A percentile compares a stretch with the other conserved stretches of the same genome.
phyloP scores from a whole-genome alignment of 2,797 vertebrate genomes.

The Cirrhinus molitorella region DNA sequence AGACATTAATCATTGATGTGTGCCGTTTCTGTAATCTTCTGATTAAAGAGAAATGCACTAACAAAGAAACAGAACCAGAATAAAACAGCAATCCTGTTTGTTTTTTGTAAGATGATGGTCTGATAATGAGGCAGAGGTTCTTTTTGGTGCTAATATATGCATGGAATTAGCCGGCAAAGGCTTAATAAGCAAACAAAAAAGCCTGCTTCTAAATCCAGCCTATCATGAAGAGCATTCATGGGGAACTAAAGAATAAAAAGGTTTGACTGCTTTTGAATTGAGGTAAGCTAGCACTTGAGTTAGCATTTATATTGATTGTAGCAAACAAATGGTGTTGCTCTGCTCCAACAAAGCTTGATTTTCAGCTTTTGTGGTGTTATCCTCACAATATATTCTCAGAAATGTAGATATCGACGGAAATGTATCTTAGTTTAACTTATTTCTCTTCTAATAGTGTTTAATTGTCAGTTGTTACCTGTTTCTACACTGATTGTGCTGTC shows the following conservation, averaged over 20 bases:
- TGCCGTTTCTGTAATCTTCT: constrained; percentile 51
- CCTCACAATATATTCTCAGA: not conserved
- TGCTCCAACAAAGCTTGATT: not conserved
- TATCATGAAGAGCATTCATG: constrained; percentile 29
- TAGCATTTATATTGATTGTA: not conserved
- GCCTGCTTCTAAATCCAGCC: constrained; percentile 44
- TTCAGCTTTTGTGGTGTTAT: not conserved
- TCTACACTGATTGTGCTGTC: too few species aligned
- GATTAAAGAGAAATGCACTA: constrained; percentile 51
- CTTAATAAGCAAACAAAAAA: constrained; percentile 55
- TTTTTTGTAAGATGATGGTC: constrained; percentile 23
- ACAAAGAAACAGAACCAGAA: constrained; percentile 42
- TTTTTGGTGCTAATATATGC: constrained; percentile 53
- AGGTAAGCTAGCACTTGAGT: constrained; percentile 2
- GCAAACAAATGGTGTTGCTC: not conserved
- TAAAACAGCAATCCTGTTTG: constrained; percentile 23
- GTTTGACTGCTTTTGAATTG: constrained; percentile 18
- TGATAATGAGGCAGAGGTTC: constrained; percentile 36
- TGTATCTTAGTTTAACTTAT: not conserved
- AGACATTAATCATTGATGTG: constrained; percentile 58
- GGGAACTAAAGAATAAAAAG: constrained; percentile 43
- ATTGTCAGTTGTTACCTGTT: too few species aligned
- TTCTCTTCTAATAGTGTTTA: too few species aligned
- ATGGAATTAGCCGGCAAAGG: constrained; percentile 56
- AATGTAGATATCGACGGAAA: too few species aligned